These are phyloP conservation scores for Echiichthys vipera DNA, from an alignment of 2,797 vertebrate genomes.

Conservation along the genomic window DNA sequence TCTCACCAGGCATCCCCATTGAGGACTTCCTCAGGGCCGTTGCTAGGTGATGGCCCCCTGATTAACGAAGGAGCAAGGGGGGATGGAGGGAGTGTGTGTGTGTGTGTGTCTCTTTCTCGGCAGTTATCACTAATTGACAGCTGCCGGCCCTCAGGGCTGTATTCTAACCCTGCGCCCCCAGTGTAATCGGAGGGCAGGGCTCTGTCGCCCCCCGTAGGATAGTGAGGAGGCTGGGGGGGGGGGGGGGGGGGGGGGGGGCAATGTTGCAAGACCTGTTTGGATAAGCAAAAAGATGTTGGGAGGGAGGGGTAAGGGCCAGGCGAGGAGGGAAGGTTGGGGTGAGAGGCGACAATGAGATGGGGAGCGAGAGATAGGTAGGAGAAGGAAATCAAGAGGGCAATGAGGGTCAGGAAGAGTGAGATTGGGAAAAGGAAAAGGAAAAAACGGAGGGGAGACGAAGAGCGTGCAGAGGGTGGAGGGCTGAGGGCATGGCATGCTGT, in stretches of 20 bases:
- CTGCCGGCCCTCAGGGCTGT: slow-evolving; percentile 96
- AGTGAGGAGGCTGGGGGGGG: slow-evolving; percentile 61
- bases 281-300: slow-evolving; percentile 61
- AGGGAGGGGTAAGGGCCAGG: slow-evolving; percentile 16
- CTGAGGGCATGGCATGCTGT: slow-evolving; percentile 56
- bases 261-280: slow-evolving; percentile 71
- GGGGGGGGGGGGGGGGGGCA: slow-evolving; percentile 79
- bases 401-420: slow-evolving; percentile 25
- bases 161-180: slow-evolving; percentile 93
- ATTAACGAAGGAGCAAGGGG: slow-evolving; percentile 82
- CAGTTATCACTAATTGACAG: slow-evolving; percentile 99
- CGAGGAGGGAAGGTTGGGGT: slow-evolving; percentile 16
- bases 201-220: slow-evolving; percentile 86
- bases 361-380: slow-evolving; percentile 27
- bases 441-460: slow-evolving; percentile 23
- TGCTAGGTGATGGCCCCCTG: slow-evolving; percentile 95
- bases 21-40: slow-evolving; percentile 85
- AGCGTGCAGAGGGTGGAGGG: slow-evolving; percentile 36
- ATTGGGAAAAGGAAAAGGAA: slow-evolving; percentile 34
- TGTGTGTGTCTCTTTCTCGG: slow-evolving; percentile 80
- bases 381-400: slow-evolving; percentile 49
- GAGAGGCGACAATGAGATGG: slow-evolving; percentile 46
- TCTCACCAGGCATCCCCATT: slow-evolving; percentile 86
- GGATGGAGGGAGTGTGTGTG: not conserved
- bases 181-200: slow-evolving; percentile 94